Evolutionary conservation across 1,140 invertebrate species (phyloP).

Genomic region (Lamellibrachia luymesi): DNA sequence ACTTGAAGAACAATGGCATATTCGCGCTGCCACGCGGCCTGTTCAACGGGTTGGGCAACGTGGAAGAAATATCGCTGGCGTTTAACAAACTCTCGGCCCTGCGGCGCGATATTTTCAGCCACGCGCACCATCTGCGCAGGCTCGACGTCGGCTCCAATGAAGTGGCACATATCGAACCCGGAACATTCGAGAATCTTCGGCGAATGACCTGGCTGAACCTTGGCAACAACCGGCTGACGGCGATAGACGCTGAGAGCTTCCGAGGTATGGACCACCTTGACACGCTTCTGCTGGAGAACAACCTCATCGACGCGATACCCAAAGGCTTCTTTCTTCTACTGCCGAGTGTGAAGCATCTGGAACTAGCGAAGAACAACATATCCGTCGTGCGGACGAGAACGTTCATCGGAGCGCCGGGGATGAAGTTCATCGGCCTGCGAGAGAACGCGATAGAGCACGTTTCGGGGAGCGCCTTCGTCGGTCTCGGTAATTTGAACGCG

Average conservation of each 20-base stretch:
- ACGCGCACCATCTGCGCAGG: not conserved
- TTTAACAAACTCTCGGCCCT: conserved; percentile 15
- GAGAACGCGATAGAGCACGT: conserved; percentile 19
- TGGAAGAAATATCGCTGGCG: conserved; percentile 15
- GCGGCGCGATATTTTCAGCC: conserved; percentile 1
- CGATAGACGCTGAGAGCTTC: not conserved
- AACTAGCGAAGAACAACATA: conserved; percentile 20
- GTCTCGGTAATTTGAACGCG: not conserved
- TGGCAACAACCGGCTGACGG: conserved; percentile 20
- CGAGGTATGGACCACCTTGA: conserved; percentile 19
- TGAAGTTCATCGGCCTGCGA: conserved; percentile 17
- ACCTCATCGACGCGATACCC: conserved; percentile 17
- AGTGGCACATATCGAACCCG: conserved; percentile 13
- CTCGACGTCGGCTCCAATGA: conserved; percentile 5
- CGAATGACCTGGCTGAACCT: not conserved
- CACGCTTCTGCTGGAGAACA: conserved; percentile 18
- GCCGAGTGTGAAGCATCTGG: conserved; percentile 4
- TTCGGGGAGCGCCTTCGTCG: conserved; percentile 16
- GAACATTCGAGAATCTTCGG: conserved; percentile 16
- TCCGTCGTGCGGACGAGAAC: conserved; percentile 3
- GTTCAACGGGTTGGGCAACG: conserved; percentile 18
- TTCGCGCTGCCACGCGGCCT: conserved; percentile 23
- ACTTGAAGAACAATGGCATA: conserved; percentile 19
- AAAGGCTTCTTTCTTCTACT: conserved; percentile 8
- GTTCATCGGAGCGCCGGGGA: not conserved